These are phyloP conservation scores for Ellobius talpinus DNA, from an alignment of 2,113 vertebrate genomes.

Conservation along the genomic window DNA sequence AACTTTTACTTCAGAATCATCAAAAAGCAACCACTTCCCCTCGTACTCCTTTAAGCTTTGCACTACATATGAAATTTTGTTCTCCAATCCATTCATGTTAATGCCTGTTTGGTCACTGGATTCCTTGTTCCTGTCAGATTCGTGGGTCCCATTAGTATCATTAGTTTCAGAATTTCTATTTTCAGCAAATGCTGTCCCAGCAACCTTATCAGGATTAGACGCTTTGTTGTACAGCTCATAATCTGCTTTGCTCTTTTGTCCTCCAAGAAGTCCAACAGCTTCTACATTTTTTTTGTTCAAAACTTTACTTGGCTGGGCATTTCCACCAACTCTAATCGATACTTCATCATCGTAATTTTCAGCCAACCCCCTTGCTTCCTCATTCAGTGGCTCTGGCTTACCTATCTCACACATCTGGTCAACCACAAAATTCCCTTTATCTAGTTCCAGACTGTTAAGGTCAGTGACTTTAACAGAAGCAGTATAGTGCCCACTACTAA, in stretches of 20 bases:
- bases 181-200: constrained; percentile 74
- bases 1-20: constrained; percentile 96
- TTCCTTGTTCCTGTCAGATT: constrained; percentile 51
- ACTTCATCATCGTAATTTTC: constrained; percentile 92
- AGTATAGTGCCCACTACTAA: constrained; percentile 98
- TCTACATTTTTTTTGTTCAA: constrained; percentile 92
- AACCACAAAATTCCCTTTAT: constrained; percentile 84
- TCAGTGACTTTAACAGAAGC: constrained; percentile 94
- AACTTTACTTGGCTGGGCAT: constrained; percentile 85
- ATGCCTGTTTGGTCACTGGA: constrained; percentile 19
- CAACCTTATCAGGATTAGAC: constrained; percentile 87
- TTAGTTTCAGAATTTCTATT: constrained; percentile 82
- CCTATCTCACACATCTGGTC: constrained; percentile 81
- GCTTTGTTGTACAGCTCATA: constrained; percentile 90
- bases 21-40: constrained; percentile 98
- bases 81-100: constrained; percentile 76
- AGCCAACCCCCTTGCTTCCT: constrained; percentile 83
- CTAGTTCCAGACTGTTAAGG: constrained; percentile 87
- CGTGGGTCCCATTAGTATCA: constrained; percentile 62
- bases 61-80: constrained; percentile 83
- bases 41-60: constrained; percentile 93
- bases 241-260: constrained; percentile 93
- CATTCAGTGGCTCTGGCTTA: constrained; percentile 85
- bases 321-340: constrained; percentile 88
- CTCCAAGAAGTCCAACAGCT: constrained; percentile 94